These are phyloP conservation scores for Rhynchomys soricoides DNA, from an alignment of 2,113 vertebrate genomes.

Conservation along the genomic window DNA sequence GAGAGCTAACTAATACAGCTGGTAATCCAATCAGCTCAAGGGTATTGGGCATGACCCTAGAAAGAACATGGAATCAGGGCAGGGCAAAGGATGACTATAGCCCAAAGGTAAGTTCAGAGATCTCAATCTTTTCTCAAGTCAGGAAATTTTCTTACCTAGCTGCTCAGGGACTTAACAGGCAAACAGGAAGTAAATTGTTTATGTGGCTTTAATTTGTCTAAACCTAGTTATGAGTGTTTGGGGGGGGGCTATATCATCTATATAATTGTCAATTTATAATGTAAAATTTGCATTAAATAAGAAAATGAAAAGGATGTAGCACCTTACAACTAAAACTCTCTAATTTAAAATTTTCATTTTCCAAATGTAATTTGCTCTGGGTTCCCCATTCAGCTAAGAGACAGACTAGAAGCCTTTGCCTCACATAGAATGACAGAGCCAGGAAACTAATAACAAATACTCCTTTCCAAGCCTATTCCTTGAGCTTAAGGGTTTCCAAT, in stretches of 20 bases:
- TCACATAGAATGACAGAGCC: background rate
- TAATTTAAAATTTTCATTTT: slow-evolving; percentile 45
- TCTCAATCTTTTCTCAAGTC: slow-evolving; percentile 62
- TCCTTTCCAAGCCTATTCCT: slow-evolving; percentile 25
- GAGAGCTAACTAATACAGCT: background rate
- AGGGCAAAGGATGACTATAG: background rate
- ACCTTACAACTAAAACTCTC: slow-evolving; percentile 21
- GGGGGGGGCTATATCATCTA: background rate
- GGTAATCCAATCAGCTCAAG: background rate
- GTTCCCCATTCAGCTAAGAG: slow-evolving; percentile 35
- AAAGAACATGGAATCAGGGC: background rate
- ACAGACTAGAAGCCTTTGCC: background rate
- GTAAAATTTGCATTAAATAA: slow-evolving; percentile 25
- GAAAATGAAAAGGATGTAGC: slow-evolving; percentile 1
- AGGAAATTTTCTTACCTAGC: slow-evolving; percentile 55
- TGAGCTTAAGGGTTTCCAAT: background rate
- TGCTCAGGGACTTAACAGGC: slow-evolving; percentile 54
- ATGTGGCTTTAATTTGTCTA: slow-evolving; percentile 53
- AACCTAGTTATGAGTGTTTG: background rate
- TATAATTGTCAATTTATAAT: background rate
- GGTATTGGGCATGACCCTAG: background rate
- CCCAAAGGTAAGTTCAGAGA: slow-evolving; percentile 43
- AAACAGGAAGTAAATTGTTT: slow-evolving; percentile 68
- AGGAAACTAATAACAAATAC: slow-evolving; percentile 33
- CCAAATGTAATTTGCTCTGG: background rate